Base-by-base conservation (phyloP, 2,797 vertebrate genomes). In the Artibeus lituratus region DNA sequence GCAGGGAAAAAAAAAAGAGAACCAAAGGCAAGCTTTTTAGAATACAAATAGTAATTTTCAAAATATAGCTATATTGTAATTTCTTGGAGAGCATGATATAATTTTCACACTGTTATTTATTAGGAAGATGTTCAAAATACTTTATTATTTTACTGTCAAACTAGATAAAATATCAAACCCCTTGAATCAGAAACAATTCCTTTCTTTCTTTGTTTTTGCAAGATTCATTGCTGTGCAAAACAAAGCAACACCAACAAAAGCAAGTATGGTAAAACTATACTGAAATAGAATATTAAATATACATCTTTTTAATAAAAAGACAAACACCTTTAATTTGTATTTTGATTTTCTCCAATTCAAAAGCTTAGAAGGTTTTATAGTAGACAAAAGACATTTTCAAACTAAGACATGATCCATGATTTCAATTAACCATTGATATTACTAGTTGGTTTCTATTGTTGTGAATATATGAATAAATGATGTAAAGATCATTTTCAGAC, bases 381-480 rank as follows among this genome's bases (percentile, higher is more conserved):
- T 72, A 94, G 78, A 92, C 6, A 62, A 93, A 91, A 94, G 53
- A 86, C 10, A 85, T 93, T 94, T 94, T 69, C 35, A 94, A 96
- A 84, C 44, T 67, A 70, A 82, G 39, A 94, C 44, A 92, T 78
- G 72, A 93, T 94, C 67, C 49, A 89, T 87, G 42, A 94, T 93
- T 96, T 92, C 92, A 96, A 92, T 86, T 97, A 96, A 93, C 35
- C 51, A 85, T 59, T 88, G 73, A 86, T 55, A 94, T 70, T 73
- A 82, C 55, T 37, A 35, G 81, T 70, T 62, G 24, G 24, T 72
- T 86, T 94, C 85, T 53, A 11, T 80, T 57, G 57, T 53, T 88
- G 57, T 77, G 32, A 94, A 95, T 80, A 82, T 69, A 94, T 94
- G 44, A 97, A 94, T 80, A 97, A 94, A 95, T 77, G 26, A 51